Base-by-base conservation (phyloP, 2,888 invertebrate genomes). In the Tridacna crocea region DNA sequence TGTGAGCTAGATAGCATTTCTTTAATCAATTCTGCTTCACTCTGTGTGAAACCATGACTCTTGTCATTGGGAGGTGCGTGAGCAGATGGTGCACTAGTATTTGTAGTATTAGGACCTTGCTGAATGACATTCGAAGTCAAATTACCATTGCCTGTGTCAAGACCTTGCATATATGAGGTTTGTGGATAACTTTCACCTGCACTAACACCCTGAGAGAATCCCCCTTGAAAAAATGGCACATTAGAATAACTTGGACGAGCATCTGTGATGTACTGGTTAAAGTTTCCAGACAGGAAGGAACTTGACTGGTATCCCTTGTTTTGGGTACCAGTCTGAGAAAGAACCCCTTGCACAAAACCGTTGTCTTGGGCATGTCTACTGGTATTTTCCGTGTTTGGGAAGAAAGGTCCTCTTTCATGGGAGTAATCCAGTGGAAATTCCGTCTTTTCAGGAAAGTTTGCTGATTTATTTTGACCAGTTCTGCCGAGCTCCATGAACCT, bases 341-440 rank as follows among this genome's bases (percentile, higher is more conserved):
- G 24, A 27, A 84, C 79, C 36, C 84, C 81, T 46, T 81, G 81
- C 19, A 81, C 72, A 72, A 84, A 84, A 60, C 73, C 26, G 63
- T 73, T 79, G 47, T 84, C 81, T 48, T 84, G 79, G 19, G 48
- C 63, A 26, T 68, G 58, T 58, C 78, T 58, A n/a, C n/a, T n/a
- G n/a, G n/a, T n/a, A 51, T 72, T 72, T 17, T 76, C 79, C 47
- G 66, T 74, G 47, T 66, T 51, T 26, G 72, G 76, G 77, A 81
- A 84, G 51, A 79, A 84, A 75, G 47, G 75, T 17, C 77, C 81
- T 24, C 84, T 36, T 48, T 84, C 84, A 79, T 84, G 79, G 22
- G 84, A 84, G 70, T 81, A 84, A 66, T 84, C 84, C 19, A 84
- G 47, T 0, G 84, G 84, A 22, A 79, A 84, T 36, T 84, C 84